Evolutionary conservation across 1,140 invertebrate species (phyloP), one percentile per base, ranked within the genome.

Genomic region (Lepeophtheirus salmonis): DNA sequence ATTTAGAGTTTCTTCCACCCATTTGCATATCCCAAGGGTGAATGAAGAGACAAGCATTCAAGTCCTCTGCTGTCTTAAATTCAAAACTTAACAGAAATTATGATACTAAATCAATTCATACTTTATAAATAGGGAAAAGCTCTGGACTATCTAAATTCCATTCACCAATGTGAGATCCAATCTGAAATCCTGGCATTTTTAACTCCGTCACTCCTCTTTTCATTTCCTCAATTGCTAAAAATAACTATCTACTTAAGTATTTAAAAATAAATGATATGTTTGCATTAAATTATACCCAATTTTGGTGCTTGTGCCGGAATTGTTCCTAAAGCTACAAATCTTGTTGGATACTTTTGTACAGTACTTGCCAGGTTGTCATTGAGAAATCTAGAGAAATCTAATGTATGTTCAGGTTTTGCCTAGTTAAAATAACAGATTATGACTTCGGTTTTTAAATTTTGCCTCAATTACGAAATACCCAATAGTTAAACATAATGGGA

Each of bases 401-500:
- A 65, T 0, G 76, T 73, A 67, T 80, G 71, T 55, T 72, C 71
- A 13, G 75, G 69, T 67, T 79, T 77, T 1, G 79, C 79, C 76
- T 77, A 63, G 10, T 18, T n/a, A n/a, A n/a, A n/a, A n/a, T n/a
- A n/a, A n/a, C n/a, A n/a, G n/a, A n/a, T n/a, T n/a, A n/a, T n/a
- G n/a, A n/a, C n/a, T n/a, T n/a, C n/a, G n/a, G n/a, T n/a, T n/a
- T n/a, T n/a, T n/a, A n/a, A n/a, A n/a, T n/a, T n/a, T n/a, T n/a
- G n/a, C n/a, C n/a, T n/a, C n/a, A n/a, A n/a, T n/a, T n/a, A n/a
- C n/a, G n/a, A 66, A 67, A 66, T 67, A 77, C 76, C 77, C 77
- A 79, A 66, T 80, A 80, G 63, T 70, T 76, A 66, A 80, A 80
- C 78, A 80, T 80, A 13, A 80, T 78, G 13, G 79, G 78, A 2